Conservation (phyloP, 1,140 invertebrate species). For the Antheraea pernyi region DNA sequence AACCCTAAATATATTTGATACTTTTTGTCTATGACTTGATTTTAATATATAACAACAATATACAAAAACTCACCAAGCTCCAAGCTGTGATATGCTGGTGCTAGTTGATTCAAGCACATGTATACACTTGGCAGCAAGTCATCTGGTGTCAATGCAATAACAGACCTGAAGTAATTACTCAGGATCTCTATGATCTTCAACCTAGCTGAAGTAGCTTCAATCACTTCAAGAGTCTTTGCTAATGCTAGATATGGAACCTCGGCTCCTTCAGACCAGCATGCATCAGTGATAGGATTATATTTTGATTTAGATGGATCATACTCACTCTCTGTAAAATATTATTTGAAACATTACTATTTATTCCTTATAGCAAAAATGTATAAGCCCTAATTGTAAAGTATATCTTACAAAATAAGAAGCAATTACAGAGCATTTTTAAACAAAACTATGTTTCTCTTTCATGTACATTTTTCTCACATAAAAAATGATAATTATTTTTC, state of each 20-base stretch:
- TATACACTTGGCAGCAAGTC: slow-evolving; percentile 96
- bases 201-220: slow-evolving; percentile 93
- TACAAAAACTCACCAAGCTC: slow-evolving; percentile 56
- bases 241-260: slow-evolving; percentile 96
- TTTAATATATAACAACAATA: too few relatives aligned
- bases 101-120: slow-evolving; percentile 96
- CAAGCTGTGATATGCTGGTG: slow-evolving; percentile 94
- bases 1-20: too few relatives aligned
- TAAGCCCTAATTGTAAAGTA: too few relatives aligned
- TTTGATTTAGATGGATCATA: slow-evolving; percentile 89
- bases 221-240: slow-evolving; percentile 93
- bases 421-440: too few relatives aligned
- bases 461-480: too few relatives aligned
- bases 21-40: too few relatives aligned
- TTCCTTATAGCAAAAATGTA: too few relatives aligned
- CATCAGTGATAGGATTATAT: slow-evolving; percentile 95
- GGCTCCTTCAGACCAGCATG: slow-evolving; percentile 89
- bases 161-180: slow-evolving; percentile 96
- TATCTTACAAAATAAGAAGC: too few relatives aligned
- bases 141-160: slow-evolving; percentile 91
- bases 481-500: too few relatives aligned
- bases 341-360: neutral
- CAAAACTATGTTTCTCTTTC: too few relatives aligned
- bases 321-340: slow-evolving; percentile 50
- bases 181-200: slow-evolving; percentile 97